Evolutionary conservation across 2,888 invertebrate species (phyloP).

Genomic region (Plagodis pulveraria): DNA sequence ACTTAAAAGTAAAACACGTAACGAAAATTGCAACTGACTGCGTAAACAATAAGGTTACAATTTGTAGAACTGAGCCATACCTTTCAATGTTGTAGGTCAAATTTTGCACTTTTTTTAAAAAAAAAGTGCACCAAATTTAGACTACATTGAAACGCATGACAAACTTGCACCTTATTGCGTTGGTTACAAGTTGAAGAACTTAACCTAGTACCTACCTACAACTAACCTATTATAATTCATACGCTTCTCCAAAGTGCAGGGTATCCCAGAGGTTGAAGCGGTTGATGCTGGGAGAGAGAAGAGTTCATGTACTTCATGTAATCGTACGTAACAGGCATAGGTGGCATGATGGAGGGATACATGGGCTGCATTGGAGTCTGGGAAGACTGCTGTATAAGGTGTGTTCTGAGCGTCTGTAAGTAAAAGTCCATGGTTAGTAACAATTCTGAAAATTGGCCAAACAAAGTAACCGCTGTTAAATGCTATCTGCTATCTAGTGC

Average conservation of each 20-base stretch:
- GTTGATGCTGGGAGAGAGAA: slow-evolving; percentile 46
- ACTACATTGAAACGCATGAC: slow-evolving; percentile 1
- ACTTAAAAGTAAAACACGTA: no score
- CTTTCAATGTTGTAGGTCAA: slow-evolving; percentile 6
- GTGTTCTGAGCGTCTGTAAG: slow-evolving; percentile 58
- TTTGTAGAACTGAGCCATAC: no score
- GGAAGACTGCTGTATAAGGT: slow-evolving; percentile 54
- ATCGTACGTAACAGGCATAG: slow-evolving; percentile 57
- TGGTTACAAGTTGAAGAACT: background rate
- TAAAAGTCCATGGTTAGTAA: background rate
- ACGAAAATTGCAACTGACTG: no score
- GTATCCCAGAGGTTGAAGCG: slow-evolving; percentile 53
- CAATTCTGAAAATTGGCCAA: background rate
- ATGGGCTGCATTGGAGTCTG: slow-evolving; percentile 46
- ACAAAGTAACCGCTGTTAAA: no score
- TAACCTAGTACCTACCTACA: background rate
- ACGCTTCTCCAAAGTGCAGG: slow-evolving; percentile 58
- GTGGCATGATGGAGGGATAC: slow-evolving; percentile 51
- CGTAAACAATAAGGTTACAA: no score
- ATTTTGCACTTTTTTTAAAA: slow-evolving; percentile 36
- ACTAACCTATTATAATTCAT: slow-evolving; percentile 33
- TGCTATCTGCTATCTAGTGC: no score
- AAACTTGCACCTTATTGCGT: slow-evolving; percentile 11
- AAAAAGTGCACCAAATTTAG: slow-evolving; percentile 41
- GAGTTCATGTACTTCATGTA: slow-evolving; percentile 54